A percentile compares a stretch with the other conserved stretches of the same genome.
These are phyloP conservation scores for Neolamprologus falcicula DNA, from an alignment of 2,113 vertebrate species.

Conservation along the genomic window DNA sequence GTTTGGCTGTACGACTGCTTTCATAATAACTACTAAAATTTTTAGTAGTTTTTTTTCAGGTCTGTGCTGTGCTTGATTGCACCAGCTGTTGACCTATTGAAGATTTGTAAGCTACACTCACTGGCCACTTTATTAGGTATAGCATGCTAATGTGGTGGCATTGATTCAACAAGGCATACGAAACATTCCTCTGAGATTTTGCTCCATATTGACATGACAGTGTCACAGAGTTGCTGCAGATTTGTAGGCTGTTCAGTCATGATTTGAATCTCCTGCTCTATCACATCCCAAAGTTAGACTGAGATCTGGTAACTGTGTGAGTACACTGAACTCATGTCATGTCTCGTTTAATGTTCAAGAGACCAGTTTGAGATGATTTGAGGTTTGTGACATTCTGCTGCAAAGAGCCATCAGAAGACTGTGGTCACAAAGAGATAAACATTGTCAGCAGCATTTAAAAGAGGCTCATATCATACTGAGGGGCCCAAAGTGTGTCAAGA, in stretches of 20 bases:
- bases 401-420: neutral
- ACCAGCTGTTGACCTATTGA: neutral
- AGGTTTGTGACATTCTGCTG: neutral
- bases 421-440: neutral
- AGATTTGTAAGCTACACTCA: neutral
- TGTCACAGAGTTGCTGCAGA: neutral
- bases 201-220: neutral
- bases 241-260: neutral
- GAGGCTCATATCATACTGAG: neutral
- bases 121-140: neutral
- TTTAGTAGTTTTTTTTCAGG: neutral
- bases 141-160: neutral
- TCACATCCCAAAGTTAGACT: neutral
- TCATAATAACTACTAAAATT: neutral
- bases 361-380: neutral
- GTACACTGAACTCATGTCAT: neutral
- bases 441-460: neutral
- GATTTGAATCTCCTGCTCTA: neutral
- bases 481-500: neutral
- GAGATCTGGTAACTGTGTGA: neutral
- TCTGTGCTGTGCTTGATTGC: neutral
- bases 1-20: neutral
- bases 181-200: neutral
- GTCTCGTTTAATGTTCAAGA: neutral
- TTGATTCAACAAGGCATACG: rapidly evolving